Evolutionary conservation across 2,113 vertebrate species (phyloP).

Genomic region (Nicator chloris): DNA sequence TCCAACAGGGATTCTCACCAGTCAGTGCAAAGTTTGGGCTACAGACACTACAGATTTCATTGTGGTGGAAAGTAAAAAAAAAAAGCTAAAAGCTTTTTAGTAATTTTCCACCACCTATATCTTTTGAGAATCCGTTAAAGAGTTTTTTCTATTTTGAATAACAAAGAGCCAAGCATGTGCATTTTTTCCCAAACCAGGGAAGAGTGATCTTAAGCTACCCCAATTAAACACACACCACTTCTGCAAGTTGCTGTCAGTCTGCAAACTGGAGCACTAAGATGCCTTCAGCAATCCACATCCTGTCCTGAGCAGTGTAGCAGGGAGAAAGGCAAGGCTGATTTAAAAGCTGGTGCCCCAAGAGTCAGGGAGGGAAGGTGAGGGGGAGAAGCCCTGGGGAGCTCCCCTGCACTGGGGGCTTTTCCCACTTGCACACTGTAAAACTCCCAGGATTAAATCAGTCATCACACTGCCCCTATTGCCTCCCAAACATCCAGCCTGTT

Average conservation of each 20-base stretch:
- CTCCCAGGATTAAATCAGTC: background rate
- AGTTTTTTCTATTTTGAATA: background rate
- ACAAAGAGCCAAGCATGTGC: background rate
- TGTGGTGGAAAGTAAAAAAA: background rate
- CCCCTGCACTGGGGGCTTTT: background rate
- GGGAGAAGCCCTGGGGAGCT: background rate
- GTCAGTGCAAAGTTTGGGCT: background rate
- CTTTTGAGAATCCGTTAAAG: background rate
- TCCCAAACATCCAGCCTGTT: background rate
- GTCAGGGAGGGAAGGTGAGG: background rate
- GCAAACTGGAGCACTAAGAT: background rate
- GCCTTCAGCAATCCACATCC: background rate
- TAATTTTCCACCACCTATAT: background rate
- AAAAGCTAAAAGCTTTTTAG: background rate
- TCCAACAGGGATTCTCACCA: background rate
- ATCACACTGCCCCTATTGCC: accelerated
- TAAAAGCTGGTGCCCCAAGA: background rate
- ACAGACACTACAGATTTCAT: background rate
- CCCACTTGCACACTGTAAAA: background rate
- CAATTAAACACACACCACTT: background rate
- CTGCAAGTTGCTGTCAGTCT: background rate
- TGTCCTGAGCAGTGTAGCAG: background rate
- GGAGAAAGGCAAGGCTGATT: background rate
- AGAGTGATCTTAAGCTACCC: background rate
- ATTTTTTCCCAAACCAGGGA: background rate